Base-by-base conservation (phyloP, 2,113 vertebrate species). In the Salvelinus alpinus region DNA sequence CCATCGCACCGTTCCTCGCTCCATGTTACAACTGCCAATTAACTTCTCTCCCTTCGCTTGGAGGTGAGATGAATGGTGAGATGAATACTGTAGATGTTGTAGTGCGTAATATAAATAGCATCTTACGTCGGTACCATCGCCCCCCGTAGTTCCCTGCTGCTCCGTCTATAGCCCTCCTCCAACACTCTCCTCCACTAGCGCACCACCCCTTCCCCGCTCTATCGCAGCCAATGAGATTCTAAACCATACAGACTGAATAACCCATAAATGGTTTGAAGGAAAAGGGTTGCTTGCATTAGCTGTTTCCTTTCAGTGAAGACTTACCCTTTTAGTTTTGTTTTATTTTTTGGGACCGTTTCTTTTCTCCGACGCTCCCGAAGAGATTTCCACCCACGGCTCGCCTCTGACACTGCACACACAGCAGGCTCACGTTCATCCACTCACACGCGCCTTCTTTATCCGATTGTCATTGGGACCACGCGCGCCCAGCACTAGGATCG, bases 161-260 rank as follows among this genome's bases (percentile, higher is more conserved):
- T 27, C 48, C 25, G 18, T 29, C 51, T 38, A 75, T 57, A n/a
- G 64, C 76, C 65, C 73, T 62, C 80, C 80, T 76, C 75, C 78
- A 75, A 73, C 81, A 29, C 82, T 80, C 78, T 44, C 88, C 83
- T 87, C 88, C 86, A 4, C 51, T 29, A 66, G 80, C 79, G 85
- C 85, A 59, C 89, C 92, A 80, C 87, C 89, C 87, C 79, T 68
- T 77, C 82, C 72, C 47, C 81, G 22, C 74, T 77, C 64, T 65
- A 74, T 76, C 62, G 82, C 88, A 94, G 92, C 96, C 97, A 97
- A 98, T 98, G 88, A 88, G 92, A 94, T 89, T 87, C 80, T 85
- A 90, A 91, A 90, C 90, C 91, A 77, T 76, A 91, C 51, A 94
- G 94, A 94, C 94, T 93, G 94, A 94, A 92, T 92, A 86, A 82